A percentile compares a stretch with the other conserved stretches of the same genome.
These are phyloP conservation scores for Myotis pilosus DNA, from an alignment of 2,797 vertebrate genomes.

Conservation along the genomic window DNA sequence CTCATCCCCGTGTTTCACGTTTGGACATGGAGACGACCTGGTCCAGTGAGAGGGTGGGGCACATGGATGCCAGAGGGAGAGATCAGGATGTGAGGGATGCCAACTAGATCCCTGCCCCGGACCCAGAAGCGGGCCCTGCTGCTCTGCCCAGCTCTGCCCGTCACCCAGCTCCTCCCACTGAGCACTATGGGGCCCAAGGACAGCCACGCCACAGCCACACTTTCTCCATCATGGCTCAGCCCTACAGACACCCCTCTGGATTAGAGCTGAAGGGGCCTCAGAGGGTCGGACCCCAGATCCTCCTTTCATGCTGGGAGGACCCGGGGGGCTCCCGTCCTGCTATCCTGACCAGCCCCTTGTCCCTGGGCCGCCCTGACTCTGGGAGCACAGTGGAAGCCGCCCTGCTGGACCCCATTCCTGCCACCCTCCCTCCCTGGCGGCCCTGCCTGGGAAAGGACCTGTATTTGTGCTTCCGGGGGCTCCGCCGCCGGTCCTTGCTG, in stretches of 20 bases:
- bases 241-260: not conserved
- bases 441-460: slow-evolving; percentile 85
- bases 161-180: not conserved
- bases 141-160: not conserved
- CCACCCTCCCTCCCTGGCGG: slow-evolving; percentile 4
- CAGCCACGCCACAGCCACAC: not conserved
- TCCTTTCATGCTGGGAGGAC: not conserved
- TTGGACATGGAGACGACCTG: slow-evolving; percentile 96
- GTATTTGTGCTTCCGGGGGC: slow-evolving; percentile 98
- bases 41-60: slow-evolving; percentile 19
- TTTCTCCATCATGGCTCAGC: not conserved
- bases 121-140: not conserved
- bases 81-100: not conserved
- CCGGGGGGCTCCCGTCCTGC: not conserved
- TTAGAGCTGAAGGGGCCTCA: not conserved
- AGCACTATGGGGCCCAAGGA: not conserved
- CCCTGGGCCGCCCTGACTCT: not conserved
- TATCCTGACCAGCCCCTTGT: not conserved
- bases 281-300: not conserved
- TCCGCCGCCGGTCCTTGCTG: slow-evolving; percentile 98
- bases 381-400: not conserved
- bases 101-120: not conserved
- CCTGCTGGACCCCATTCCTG: not conserved
- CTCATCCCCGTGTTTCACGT: slow-evolving; percentile 98
- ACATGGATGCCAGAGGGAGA: not conserved